Conservation (phyloP, 2,888 invertebrate genomes). For the Lepidochitona cinerea region DNA sequence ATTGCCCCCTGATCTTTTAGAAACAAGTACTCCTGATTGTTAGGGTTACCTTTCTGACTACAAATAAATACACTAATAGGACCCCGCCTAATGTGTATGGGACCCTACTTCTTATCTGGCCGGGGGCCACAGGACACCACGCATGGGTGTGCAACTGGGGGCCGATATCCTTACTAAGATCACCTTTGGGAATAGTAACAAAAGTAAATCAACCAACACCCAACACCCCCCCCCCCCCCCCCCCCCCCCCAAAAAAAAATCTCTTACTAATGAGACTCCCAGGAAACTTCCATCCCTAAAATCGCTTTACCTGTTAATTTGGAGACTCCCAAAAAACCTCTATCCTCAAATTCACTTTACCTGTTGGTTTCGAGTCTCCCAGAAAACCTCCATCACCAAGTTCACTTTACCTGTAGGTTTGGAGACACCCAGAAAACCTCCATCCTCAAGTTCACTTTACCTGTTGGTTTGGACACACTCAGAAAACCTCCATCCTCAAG, state of each 20-base stretch:
- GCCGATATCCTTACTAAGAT: no score
- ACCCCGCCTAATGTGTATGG: no score
- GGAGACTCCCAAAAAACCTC: conserved; percentile 74
- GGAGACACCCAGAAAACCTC: conserved; percentile 74
- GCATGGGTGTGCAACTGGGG: no score
- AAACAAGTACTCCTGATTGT: background rate
- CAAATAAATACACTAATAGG: no score
- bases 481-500: conserved; percentile 74
- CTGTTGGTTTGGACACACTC: conserved; percentile 73
- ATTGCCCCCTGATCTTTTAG: no score
- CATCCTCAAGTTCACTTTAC: conserved; percentile 72
- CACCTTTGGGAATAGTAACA: no score
- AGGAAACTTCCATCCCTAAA: conserved; percentile 74
- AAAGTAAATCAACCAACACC: no score
- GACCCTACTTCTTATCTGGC: no score
- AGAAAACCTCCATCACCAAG: conserved; percentile 74
- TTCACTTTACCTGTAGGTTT: conserved; percentile 71
- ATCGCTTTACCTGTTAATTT: conserved; percentile 71
- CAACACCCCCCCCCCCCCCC: no score
- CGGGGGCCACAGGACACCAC: no score
- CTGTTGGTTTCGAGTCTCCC: conserved; percentile 73
- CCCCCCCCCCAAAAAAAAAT: no score
- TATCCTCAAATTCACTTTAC: conserved; percentile 46
- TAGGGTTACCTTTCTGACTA: background rate
- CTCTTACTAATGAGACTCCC: conserved; percentile 73